Conservation (phyloP, 2,113 vertebrate species). For the Zonotrichia leucophrys region DNA sequence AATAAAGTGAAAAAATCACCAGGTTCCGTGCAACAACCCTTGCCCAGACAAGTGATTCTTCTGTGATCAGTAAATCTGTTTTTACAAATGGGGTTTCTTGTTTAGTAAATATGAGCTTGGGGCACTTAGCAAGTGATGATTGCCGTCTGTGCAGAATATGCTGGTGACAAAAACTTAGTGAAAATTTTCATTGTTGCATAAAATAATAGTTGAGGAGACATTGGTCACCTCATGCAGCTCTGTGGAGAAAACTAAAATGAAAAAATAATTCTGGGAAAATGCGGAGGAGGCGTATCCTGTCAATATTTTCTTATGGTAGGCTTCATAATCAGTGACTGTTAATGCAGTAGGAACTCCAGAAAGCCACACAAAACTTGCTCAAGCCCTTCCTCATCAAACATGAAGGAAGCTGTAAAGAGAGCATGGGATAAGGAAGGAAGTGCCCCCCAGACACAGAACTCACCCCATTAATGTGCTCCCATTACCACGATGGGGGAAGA, state of each 20-base stretch:
- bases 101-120: not conserved
- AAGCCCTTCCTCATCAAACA: not conserved
- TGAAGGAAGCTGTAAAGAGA: not conserved
- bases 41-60: not conserved
- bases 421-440: not conserved
- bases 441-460: not conserved
- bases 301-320: not conserved
- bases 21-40: not conserved
- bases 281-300: rapidly evolving
- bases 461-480: not conserved
- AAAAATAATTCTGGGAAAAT: not conserved
- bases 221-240: not conserved
- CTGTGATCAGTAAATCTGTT: not conserved
- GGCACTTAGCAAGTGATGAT: not conserved
- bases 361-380: not conserved
- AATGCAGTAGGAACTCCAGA: not conserved
- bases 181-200: not conserved
- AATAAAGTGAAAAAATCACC: not conserved
- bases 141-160: not conserved
- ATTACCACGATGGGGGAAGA: rapidly evolving
- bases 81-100: not conserved
- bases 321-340: not conserved
- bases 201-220: not conserved
- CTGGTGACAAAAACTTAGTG: not conserved
- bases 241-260: not conserved